Evolutionary conservation across 2,113 vertebrate species (phyloP).

Genomic region (Eupsittula cactorum): DNA sequence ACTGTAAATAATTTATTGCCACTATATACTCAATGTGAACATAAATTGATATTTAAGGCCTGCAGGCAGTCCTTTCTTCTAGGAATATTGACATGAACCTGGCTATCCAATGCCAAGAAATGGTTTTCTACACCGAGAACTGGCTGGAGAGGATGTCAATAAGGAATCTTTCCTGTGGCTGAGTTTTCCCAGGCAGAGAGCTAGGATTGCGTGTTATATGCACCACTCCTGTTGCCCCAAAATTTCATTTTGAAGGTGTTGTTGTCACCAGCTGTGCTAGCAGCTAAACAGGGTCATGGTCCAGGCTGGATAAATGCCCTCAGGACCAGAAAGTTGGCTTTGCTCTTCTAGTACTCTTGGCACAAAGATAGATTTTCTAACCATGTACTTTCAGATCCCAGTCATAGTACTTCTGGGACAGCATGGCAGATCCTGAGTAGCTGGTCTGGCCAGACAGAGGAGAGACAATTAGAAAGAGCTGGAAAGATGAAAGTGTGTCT

Average conservation of each 20-base stretch:
- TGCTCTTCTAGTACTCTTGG: not conserved
- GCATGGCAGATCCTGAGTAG: not conserved
- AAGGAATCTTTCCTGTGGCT: not conserved
- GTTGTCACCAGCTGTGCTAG: not conserved
- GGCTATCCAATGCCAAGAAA: not conserved
- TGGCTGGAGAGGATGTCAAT: not conserved
- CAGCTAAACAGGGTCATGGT: not conserved
- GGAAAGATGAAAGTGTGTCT: not conserved
- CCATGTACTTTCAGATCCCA: not conserved
- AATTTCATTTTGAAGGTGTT: not conserved
- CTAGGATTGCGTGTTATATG: not conserved
- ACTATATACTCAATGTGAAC: not conserved
- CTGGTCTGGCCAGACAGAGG: rapidly evolving
- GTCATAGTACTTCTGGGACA: not conserved
- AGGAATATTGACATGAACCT: not conserved
- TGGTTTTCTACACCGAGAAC: not conserved
- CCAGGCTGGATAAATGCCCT: not conserved
- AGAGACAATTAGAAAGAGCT: not conserved
- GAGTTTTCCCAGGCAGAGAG: not conserved
- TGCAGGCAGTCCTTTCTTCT: not conserved
- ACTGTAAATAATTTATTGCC: not conserved
- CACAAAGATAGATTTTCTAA: not conserved
- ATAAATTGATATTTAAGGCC: not conserved
- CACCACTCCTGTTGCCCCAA: not conserved
- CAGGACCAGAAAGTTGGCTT: not conserved